phyloP scores from a whole-genome alignment of 1,140 invertebrate species.

The Himalopsyche phryganea region DNA sequence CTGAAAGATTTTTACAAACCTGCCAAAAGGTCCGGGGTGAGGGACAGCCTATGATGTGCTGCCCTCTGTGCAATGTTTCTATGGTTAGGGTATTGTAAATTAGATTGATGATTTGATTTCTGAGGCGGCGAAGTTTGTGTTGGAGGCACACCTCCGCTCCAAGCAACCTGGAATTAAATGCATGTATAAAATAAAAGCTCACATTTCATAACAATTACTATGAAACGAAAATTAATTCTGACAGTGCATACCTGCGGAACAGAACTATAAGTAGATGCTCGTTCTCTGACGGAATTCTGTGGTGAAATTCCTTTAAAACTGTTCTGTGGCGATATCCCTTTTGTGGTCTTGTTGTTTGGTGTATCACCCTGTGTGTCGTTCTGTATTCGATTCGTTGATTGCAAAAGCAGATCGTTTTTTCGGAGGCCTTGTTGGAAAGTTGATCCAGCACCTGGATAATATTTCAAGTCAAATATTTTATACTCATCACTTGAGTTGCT shows the following conservation, averaged over 20 bases:
- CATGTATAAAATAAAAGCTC: background rate
- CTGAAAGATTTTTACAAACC: too few species aligned
- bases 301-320: conserved; percentile 33
- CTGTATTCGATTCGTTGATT: conserved; percentile 58
- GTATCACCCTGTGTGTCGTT: conserved; percentile 66
- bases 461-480: background rate
- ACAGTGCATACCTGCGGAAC: conserved; percentile 29
- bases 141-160: conserved; percentile 33
- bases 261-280: conserved; percentile 41
- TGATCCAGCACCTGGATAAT: conserved; percentile 38
- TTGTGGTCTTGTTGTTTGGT: conserved; percentile 42
- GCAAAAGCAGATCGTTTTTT: conserved; percentile 54
- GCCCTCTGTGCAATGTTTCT: conserved; percentile 37
- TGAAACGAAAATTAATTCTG: background rate
- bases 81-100: conserved; percentile 28
- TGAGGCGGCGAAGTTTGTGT: conserved; percentile 10
- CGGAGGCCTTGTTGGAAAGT: conserved; percentile 44
- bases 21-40: conserved; percentile 50
- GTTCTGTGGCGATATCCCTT: conserved; percentile 39
- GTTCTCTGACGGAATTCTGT: conserved; percentile 32
- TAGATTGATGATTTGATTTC: conserved; percentile 26
- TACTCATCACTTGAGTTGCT: too few species aligned
- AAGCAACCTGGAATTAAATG: conserved; percentile 44
- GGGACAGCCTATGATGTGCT: conserved; percentile 46
- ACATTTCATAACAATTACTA: background rate